Base-by-base conservation (phyloP, 2,888 invertebrate species). In the Chrysina gloriosa region DNA sequence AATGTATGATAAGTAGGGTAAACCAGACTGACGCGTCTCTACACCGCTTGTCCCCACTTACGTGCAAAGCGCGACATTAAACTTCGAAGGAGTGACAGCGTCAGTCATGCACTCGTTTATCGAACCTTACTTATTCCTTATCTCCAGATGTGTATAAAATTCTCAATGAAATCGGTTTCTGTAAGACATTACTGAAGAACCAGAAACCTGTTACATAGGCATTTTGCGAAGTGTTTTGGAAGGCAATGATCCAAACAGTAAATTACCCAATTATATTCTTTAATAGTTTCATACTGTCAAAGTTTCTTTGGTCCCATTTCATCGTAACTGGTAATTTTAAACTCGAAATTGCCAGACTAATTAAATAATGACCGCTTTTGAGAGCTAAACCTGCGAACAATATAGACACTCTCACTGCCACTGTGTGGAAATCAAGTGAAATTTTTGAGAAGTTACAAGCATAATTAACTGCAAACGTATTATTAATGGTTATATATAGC, bases 361-460 rank as follows among this genome's bases (percentile, higher is more conserved):
- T 52, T 52, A 52, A 29, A 14, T 52, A 52, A 52, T 52, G 14
- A 52, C 52, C 5, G 52, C 31, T 31, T 11, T 52, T 27, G 16
- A 11, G 16, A 52, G 7, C 31, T 31, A 3, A 4, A 27, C 50
- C 11, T 29, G 50, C n/a, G 52, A 52, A 31, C 29, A 52, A 29
- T 27, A 4, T 14, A 21, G 31, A 52, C 14, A 52, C 52, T 52
- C 52, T 52, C 52, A 16, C 45, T 45, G 19, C 6, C 45, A 45
- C 19, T 7, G 45, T n/a, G n/a, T 45, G 7, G 45, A 16, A 14
- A 45, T 16, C 16, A 7, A 14, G 45, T 14, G 45, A 45, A 45
- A 45, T 45, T 45, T 45, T 4, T 31, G 14, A 45, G 19, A n/a
- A 42, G n/a, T 14, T 11, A 42, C 14, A 5, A 9, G 19, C 45